phyloP scores from a whole-genome alignment of 2,888 invertebrate genomes.

The Nezara viridula region DNA sequence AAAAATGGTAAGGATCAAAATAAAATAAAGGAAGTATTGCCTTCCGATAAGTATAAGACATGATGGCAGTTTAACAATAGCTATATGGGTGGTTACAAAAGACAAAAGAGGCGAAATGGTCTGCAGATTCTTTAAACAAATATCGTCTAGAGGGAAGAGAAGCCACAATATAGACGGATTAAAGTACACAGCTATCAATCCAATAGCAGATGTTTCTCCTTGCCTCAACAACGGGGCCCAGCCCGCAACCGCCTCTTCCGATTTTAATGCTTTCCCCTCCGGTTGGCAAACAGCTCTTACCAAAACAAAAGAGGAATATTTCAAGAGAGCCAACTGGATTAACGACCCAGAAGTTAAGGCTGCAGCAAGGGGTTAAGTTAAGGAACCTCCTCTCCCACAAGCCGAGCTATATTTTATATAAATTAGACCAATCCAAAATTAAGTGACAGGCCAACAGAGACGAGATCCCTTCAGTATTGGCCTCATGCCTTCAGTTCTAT shows the following conservation, averaged over 20 bases:
- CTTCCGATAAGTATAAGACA: too few species aligned
- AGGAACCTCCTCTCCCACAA: neutral
- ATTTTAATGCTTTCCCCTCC: neutral
- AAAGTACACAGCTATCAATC: constrained; percentile 23
- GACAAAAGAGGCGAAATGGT: neutral
- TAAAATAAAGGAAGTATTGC: too few species aligned
- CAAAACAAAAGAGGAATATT: constrained; percentile 6
- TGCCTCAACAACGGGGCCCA: too few species aligned
- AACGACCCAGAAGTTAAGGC: neutral
- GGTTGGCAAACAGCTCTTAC: neutral
- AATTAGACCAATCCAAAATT: constrained; percentile 20
- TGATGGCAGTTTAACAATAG: neutral
- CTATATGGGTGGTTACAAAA: neutral
- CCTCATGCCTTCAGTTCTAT: neutral
- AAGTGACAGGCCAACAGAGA: constrained; percentile 5
- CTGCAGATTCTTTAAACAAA: constrained; percentile 23
- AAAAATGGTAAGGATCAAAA: too few species aligned
- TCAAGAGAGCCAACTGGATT: neutral
- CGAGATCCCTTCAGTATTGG: constrained; percentile 24
- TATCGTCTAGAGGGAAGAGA: neutral
- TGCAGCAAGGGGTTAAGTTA: neutral
- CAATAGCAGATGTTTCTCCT: neutral
- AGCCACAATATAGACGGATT: constrained; percentile 14
- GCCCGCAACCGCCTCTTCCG: neutral
- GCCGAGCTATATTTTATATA: neutral